Evolutionary conservation across 2,797 vertebrate genomes (phyloP).

Genomic region (Onychomys leucogaster): DNA sequence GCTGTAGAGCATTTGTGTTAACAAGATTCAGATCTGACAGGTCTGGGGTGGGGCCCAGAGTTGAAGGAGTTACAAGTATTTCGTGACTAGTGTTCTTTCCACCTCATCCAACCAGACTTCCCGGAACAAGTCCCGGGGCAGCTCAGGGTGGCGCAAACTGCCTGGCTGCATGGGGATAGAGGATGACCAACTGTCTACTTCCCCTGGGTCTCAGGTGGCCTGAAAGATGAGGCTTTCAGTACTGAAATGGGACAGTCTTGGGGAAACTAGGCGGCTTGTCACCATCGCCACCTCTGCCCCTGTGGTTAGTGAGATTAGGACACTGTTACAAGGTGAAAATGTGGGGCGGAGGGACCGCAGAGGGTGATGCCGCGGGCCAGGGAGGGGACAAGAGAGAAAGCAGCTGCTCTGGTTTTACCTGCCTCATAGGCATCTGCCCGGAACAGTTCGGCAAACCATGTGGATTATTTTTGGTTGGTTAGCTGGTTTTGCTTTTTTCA

Average conservation of each 20-base stretch:
- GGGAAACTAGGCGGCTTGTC: background rate
- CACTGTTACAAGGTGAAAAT: background rate
- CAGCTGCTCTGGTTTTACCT: background rate
- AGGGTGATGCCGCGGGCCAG: background rate
- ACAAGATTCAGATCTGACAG: background rate
- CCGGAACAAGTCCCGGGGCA: constrained; percentile 32
- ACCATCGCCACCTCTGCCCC: background rate
- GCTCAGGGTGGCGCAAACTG: background rate
- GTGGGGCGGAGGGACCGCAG: background rate
- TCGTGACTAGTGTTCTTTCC: constrained; percentile 12
- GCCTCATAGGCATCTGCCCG: background rate
- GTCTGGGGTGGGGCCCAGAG: background rate
- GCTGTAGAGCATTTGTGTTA: background rate
- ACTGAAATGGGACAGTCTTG: background rate
- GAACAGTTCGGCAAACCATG: background rate
- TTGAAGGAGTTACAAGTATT: background rate
- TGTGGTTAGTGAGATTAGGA: constrained; percentile 24
- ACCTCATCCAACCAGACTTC: constrained; percentile 12
- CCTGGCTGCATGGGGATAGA: background rate
- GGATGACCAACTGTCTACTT: background rate
- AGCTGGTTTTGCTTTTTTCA: background rate
- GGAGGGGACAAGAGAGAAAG: background rate
- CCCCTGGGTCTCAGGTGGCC: background rate
- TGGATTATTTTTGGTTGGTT: background rate
- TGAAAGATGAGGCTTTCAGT: background rate